Evolutionary conservation across 1,140 invertebrate genomes (phyloP).

Genomic region (Notospermus geniculatus): DNA sequence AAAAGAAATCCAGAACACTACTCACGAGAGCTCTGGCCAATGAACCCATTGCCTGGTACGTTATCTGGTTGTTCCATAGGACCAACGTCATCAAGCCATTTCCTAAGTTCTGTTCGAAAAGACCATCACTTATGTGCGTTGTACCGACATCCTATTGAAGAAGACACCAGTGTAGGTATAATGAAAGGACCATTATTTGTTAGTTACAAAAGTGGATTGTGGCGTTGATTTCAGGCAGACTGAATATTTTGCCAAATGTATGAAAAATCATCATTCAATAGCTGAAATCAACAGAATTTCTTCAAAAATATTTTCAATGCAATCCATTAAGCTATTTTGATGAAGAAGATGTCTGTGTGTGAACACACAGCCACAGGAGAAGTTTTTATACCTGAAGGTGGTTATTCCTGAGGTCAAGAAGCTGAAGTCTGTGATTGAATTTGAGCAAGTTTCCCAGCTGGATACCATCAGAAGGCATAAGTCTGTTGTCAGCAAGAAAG

Average conservation of each 20-base stretch:
- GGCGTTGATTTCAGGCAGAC: too few relatives aligned
- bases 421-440: constrained; percentile 63
- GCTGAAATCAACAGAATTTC: too few relatives aligned
- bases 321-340: too few relatives aligned
- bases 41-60: constrained; percentile 67
- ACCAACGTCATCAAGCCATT: constrained; percentile 75
- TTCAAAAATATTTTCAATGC: too few relatives aligned
- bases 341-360: too few relatives aligned
- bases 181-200: too few relatives aligned
- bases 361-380: too few relatives aligned
- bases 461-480: constrained; percentile 72
- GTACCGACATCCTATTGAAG: constrained; percentile 70
- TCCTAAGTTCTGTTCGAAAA: constrained; percentile 65
- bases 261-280: too few relatives aligned
- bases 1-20: too few relatives aligned
- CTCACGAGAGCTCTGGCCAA: constrained; percentile 67
- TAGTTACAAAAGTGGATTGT: too few relatives aligned
- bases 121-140: constrained; percentile 68
- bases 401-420: constrained; percentile 72
- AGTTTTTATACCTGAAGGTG: constrained; percentile 54
- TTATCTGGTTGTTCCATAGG: constrained; percentile 85
- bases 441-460: constrained; percentile 65
- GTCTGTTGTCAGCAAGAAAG: constrained; percentile 77
- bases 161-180: constrained; percentile 16
- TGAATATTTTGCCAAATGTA: too few relatives aligned